Evolutionary conservation across 2,888 invertebrate species (phyloP).

Genomic region (Microchrysa polita): DNA sequence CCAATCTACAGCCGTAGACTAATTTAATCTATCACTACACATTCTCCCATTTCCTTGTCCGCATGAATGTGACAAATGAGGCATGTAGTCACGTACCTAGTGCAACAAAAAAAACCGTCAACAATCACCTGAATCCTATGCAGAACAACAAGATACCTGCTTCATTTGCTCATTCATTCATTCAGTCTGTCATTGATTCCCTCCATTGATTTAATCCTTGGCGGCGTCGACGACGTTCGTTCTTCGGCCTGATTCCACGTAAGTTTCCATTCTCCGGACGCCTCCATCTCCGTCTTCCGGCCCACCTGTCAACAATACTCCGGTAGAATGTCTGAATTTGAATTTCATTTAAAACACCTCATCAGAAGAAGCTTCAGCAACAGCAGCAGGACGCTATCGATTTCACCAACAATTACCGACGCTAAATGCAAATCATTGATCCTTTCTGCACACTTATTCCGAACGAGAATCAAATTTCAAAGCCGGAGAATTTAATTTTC

Average conservation of each 20-base stretch:
- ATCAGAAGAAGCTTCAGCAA: too few relatives aligned
- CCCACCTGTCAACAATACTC: slow-evolving; percentile 20
- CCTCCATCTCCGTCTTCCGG: not conserved
- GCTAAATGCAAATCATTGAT: slow-evolving; percentile 44
- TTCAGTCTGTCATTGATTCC: slow-evolving; percentile 1
- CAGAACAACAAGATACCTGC: not conserved
- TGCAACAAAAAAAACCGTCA: not conserved
- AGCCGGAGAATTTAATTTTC: slow-evolving; percentile 35
- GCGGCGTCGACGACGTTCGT: not conserved
- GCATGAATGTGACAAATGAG: slow-evolving; percentile 2
- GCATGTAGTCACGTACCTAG: not conserved
- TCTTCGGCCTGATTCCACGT: not conserved
- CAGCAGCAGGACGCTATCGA: slow-evolving; percentile 31
- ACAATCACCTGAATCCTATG: too few relatives aligned
- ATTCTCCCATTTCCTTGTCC: not conserved
- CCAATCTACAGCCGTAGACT: not conserved
- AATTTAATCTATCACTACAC: not conserved
- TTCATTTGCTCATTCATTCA: slow-evolving; percentile 6
- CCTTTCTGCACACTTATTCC: slow-evolving; percentile 31
- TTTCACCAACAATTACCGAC: slow-evolving; percentile 45
- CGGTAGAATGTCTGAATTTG: slow-evolving; percentile 19
- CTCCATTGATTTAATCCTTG: not conserved
- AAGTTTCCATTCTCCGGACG: not conserved
- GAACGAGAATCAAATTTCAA: slow-evolving; percentile 39
- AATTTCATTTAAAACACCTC: slow-evolving; percentile 41